These are phyloP conservation scores for Otolemur garnettii DNA, from an alignment of 2,113 vertebrate genomes.

Conservation along the genomic window DNA sequence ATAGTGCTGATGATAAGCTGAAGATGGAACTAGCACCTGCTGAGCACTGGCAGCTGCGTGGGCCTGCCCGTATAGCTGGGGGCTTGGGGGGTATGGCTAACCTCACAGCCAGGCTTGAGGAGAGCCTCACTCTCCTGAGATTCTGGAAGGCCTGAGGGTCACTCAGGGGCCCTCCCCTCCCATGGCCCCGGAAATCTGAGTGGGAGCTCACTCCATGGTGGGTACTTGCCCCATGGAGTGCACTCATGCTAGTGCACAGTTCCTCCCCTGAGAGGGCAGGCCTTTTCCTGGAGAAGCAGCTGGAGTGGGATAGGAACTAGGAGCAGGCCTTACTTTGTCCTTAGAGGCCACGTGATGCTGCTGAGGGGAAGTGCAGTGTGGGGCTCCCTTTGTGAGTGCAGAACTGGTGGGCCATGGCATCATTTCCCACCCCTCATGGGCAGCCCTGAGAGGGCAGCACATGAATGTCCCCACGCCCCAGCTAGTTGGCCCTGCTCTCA, in stretches of 20 bases:
- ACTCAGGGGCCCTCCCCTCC: not conserved
- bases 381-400: not conserved
- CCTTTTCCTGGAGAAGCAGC: not conserved
- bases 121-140: not conserved
- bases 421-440: too few relatives aligned
- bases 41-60: not conserved
- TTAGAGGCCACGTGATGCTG: not conserved
- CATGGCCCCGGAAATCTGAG: not conserved
- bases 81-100: not conserved
- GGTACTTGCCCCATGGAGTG: too few relatives aligned
- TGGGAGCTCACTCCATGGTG: not conserved
- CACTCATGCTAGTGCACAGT: too few relatives aligned
- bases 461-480: not conserved
- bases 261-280: not conserved
- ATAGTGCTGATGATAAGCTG: too few relatives aligned
- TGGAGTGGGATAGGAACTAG: not conserved
- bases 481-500: not conserved
- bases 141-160: not conserved
- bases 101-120: not conserved
- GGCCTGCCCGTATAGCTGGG: fast-evolving
- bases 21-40: not conserved
- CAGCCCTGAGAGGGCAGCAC: not conserved
- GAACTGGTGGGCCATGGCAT: too few relatives aligned
- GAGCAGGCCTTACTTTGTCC: not conserved
- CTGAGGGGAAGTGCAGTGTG: not conserved